Conservation (phyloP, 2,113 vertebrate species). For the Aleadryas rufinucha region DNA sequence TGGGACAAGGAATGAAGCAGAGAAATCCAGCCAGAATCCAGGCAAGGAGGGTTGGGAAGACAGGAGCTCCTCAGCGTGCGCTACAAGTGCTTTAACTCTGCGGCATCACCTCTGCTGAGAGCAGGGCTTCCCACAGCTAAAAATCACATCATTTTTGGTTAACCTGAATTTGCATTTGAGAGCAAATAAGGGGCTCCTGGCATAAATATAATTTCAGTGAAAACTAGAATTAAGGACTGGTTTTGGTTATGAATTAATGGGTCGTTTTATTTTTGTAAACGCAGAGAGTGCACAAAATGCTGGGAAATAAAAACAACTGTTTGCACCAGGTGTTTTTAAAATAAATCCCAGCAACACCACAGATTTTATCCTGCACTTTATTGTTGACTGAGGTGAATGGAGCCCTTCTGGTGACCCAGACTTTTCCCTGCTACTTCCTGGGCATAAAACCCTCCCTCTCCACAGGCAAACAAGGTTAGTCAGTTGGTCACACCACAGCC, state of each 20-base stretch:
- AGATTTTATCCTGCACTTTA: neutral
- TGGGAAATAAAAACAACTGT: neutral
- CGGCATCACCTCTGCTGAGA: neutral
- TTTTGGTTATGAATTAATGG: neutral
- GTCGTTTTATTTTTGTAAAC: neutral
- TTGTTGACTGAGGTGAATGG: neutral
- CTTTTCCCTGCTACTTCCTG: neutral
- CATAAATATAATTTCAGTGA: neutral
- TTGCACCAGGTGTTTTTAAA: neutral
- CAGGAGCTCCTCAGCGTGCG: fast-evolving
- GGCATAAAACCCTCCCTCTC: neutral
- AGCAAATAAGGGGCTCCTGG: neutral
- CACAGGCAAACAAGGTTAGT: neutral
- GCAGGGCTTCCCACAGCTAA: neutral
- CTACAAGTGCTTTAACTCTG: neutral
- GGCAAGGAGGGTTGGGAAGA: neutral
- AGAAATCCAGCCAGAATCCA: neutral
- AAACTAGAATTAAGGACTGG: neutral
- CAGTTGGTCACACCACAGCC: neutral
- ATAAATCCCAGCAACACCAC: neutral
- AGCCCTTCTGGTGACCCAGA: neutral
- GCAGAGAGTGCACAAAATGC: neutral
- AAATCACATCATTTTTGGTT: neutral
- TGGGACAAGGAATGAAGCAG: fast-evolving
- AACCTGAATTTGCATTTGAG: neutral